phyloP scores from a whole-genome alignment of 2,888 invertebrate genomes.

The Dyspetes luteomarginatus region DNA sequence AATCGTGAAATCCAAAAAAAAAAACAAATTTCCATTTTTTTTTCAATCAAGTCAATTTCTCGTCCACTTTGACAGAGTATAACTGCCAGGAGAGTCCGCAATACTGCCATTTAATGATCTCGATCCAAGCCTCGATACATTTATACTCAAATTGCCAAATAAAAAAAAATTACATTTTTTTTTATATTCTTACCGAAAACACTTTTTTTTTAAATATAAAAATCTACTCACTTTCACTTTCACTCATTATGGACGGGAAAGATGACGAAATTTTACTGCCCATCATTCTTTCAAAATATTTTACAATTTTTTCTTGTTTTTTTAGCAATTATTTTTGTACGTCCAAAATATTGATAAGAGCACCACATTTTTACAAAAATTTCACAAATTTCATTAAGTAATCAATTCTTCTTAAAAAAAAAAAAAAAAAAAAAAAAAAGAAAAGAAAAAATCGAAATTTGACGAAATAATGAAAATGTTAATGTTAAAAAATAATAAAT shows the following conservation, averaged over 20 bases:
- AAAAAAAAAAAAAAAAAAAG: background rate
- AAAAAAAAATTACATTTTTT: background rate
- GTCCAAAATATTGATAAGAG: background rate
- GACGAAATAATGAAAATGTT: background rate
- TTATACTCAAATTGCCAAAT: slow-evolving; percentile 33
- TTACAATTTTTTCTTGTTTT: background rate
- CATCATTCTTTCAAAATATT: background rate
- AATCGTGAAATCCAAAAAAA: slow-evolving; percentile 5
- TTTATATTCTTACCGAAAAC: background rate
- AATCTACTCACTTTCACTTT: background rate
- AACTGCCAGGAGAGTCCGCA: slow-evolving; percentile 28
- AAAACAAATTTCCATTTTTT: background rate
- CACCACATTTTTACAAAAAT: background rate
- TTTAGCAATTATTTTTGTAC: background rate
- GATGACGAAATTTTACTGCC: background rate
- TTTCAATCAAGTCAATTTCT: background rate
- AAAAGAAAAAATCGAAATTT: background rate
- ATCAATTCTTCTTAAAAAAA: background rate
- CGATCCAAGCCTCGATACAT: slow-evolving; percentile 38
- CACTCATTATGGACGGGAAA: background rate
- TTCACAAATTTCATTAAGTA: background rate
- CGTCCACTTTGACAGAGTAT: background rate
- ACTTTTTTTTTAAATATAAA: background rate
- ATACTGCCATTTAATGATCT: slow-evolving; percentile 51
- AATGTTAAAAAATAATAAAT: background rate